These are phyloP conservation scores for Epicauta chinensis DNA, from an alignment of 1,140 invertebrate genomes.

Conservation along the genomic window DNA sequence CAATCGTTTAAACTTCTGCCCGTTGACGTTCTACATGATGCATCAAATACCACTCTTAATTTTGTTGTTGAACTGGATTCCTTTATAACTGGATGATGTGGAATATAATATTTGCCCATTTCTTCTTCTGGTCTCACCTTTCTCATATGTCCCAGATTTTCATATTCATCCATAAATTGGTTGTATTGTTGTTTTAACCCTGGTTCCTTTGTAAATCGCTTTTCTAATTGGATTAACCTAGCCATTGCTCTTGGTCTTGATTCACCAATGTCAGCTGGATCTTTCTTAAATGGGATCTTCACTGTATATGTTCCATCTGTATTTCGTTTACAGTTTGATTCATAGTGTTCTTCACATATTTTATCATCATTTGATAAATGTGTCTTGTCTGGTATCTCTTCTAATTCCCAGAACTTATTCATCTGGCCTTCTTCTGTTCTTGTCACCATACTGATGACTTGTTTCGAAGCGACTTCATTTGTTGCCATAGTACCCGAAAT, in stretches of 20 bases:
- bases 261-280: no score
- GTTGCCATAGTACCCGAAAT: slow-evolving; percentile 7
- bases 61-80: slow-evolving; percentile 22
- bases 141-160: background rate
- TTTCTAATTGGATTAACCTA: background rate
- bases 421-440: no score
- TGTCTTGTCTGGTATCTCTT: no score
- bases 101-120: slow-evolving; percentile 29
- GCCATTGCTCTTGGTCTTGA: no score
- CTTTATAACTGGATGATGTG: slow-evolving; percentile 35
- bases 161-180: slow-evolving; percentile 5
- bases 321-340: no score
- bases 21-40: slow-evolving; percentile 23
- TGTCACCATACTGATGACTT: no score
- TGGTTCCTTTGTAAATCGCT: background rate
- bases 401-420: background rate
- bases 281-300: no score
- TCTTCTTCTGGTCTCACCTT: no score
- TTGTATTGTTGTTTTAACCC: background rate
- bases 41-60: slow-evolving; percentile 40
- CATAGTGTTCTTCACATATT: no score
- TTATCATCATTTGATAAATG: no score
- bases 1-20: slow-evolving; percentile 35
- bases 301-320: no score
- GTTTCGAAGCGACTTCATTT: background rate